Base-by-base conservation (phyloP, 1,140 invertebrate species). In the Hylaeus volcanicus region DNA sequence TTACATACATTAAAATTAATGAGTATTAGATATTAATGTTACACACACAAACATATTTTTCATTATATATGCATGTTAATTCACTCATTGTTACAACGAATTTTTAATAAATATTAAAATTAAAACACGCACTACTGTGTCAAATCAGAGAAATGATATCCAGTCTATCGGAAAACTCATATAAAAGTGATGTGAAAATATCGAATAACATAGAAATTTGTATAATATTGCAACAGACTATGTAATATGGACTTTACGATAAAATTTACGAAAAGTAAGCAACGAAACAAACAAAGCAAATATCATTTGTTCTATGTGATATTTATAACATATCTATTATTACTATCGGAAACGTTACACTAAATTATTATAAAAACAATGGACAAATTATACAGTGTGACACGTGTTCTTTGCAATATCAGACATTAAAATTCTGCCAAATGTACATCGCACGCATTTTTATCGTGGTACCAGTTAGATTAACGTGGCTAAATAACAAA, bases 331-430 rank as follows among this genome's bases (percentile, higher is more conserved):
- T 5, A 15, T 12, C 60, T 65, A 43, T 64, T 79, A 73, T 74
- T 65, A 37, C 60, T 48, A 73, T 79, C 48, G 39, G 26, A 63
- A 9, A 74, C 37, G 41, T 79, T 66, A 37, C 74, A 61, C 70
- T 79, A 74, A 66, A 79, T 74, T 71, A 79, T 79, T 78, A 74
- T 41, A 75, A 84, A 86, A 79, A 83, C 65, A 85, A 77, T 68
- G 39, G 61, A 37, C 60, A 70, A 82, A 79, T 85, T 79, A 81
- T 71, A 77, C 87, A 74, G 78, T 68, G 53, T 79, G 71, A 86
- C 79, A 83, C 66, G 64, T 86, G 64, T 73, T 64, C 63, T 74
- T 11, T 53, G 43, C 61, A 53, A 74, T 41, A 51, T 51, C 9
- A 51, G 11, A 53, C 45, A 65, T 26, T 1, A 43, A 51, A 56